Conservation (phyloP, 2,113 vertebrate genomes). For the Limnothrissa miodon region DNA sequence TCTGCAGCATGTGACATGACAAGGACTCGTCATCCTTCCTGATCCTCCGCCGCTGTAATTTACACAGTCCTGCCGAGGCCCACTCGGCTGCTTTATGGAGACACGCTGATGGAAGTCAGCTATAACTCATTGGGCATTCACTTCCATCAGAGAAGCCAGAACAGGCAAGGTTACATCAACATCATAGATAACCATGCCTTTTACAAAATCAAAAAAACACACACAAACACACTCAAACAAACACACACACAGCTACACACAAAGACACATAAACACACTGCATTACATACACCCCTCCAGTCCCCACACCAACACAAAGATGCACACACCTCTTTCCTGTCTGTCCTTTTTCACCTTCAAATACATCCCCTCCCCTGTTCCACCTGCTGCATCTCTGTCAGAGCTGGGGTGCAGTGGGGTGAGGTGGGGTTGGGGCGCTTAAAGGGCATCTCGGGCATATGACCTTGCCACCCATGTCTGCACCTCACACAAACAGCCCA, state of each 20-base stretch:
- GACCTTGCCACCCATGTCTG: background rate
- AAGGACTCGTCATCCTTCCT: constrained; percentile 52
- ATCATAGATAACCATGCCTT: constrained; percentile 23
- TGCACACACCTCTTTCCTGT: constrained; percentile 39
- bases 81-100: background rate
- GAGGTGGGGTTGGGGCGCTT: background rate
- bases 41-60: constrained; percentile 32
- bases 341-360: constrained; percentile 16
- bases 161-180: constrained; percentile 45
- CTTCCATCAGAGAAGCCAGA: background rate
- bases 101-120: background rate
- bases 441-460: constrained; percentile 47
- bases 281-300: background rate
- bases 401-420: too few species aligned
- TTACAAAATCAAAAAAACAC: constrained; percentile 17
- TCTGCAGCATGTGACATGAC: constrained; percentile 44
- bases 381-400: constrained; percentile 13
- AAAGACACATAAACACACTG: background rate
- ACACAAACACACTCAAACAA: background rate
- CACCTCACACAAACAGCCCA: constrained; percentile 44
- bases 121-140: background rate
- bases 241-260: background rate
- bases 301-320: constrained; percentile 18
- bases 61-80: background rate
- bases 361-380: constrained; percentile 25